A percentile compares a stretch with the other conserved stretches of the same genome.
These are phyloP conservation scores for Polyergus mexicanus DNA, from an alignment of 1,140 invertebrate species.

Conservation along the genomic window DNA sequence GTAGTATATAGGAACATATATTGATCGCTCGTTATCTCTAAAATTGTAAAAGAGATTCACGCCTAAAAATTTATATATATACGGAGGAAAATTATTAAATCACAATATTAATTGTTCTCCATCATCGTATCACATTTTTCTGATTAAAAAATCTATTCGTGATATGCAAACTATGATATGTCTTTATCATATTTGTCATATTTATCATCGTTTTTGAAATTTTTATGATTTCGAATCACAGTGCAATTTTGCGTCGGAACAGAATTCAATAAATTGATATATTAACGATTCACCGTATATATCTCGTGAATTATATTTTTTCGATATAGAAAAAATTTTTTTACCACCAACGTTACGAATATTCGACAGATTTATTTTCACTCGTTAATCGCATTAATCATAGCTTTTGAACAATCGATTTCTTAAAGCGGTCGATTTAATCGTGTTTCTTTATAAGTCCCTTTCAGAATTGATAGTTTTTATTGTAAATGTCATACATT, in stretches of 20 bases:
- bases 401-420: neutral
- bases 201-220: slow-evolving; percentile 9
- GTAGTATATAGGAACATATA: neutral
- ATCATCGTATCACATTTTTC: neutral
- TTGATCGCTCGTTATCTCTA: neutral
- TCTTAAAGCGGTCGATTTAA: slow-evolving; percentile 33
- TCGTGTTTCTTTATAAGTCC: neutral
- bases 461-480: neutral
- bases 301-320: neutral
- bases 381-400: slow-evolving; percentile 16
- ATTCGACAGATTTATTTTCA: slow-evolving; percentile 34
- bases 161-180: neutral
- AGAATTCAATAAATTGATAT: slow-evolving; percentile 45
- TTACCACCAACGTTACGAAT: neutral
- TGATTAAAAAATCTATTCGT: neutral
- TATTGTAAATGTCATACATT: slow-evolving; percentile 12
- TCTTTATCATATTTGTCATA: neutral
- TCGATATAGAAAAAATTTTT: slow-evolving; percentile 10
- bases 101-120: neutral
- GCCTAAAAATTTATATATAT: neutral
- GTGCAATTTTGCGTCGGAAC: slow-evolving; percentile 18
- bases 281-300: neutral
- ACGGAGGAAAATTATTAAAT: slow-evolving; percentile 22
- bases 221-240: neutral
- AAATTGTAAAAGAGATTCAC: neutral